Evolutionary conservation across 2,113 vertebrate genomes (phyloP).

Genomic region (Cygnus buccinator): DNA sequence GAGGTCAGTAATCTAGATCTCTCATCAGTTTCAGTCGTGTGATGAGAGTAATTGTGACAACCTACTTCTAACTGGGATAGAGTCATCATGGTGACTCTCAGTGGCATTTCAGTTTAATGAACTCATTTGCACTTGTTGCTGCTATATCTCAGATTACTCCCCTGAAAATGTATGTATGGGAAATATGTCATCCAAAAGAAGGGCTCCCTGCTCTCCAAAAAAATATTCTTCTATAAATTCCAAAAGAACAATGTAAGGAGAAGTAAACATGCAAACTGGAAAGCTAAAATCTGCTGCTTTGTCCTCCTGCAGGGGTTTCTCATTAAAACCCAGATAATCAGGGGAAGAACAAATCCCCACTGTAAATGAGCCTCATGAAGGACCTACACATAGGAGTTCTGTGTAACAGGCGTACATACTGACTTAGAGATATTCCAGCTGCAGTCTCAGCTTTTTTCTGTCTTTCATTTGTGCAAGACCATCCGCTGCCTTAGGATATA

Average conservation of each 20-base stretch:
- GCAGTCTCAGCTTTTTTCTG: neutral
- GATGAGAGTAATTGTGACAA: neutral
- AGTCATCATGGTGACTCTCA: neutral
- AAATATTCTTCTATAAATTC: neutral
- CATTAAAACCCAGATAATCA: neutral
- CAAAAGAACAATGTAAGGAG: neutral
- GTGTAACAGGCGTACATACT: neutral
- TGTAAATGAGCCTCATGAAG: neutral
- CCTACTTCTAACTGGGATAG: neutral
- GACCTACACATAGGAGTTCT: neutral
- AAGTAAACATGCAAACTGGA: neutral
- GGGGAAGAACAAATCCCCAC: neutral
- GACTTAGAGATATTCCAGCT: neutral
- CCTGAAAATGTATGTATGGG: neutral
- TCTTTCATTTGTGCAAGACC: neutral
- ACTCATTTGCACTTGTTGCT: constrained; percentile 10
- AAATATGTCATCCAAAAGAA: neutral
- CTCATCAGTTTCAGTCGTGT: neutral
- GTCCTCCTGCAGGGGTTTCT: neutral
- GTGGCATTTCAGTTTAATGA: neutral
- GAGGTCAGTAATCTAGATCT: neutral
- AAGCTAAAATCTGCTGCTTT: neutral
- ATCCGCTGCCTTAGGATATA: neutral
- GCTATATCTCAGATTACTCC: neutral
- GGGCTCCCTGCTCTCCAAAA: neutral